Conservation (phyloP, 2,113 vertebrate species). For the Morone chrysops region DNA sequence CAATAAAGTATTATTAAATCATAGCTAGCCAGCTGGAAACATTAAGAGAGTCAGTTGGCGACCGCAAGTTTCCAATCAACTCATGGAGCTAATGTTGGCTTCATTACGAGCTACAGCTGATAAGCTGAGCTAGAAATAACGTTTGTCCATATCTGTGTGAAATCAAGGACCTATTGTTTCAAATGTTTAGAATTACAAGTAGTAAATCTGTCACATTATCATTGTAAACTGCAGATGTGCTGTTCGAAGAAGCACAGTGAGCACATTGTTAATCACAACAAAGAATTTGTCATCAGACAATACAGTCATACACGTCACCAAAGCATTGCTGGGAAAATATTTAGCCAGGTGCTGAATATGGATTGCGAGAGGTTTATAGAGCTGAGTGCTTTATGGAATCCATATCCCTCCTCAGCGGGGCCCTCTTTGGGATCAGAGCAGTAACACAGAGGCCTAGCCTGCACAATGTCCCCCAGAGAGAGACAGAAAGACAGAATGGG, state of each 20-base stretch:
- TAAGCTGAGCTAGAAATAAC: background rate
- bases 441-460: slow-evolving; percentile 22
- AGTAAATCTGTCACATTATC: slow-evolving; percentile 1
- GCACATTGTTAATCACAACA: slow-evolving; percentile 8
- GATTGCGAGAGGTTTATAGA: slow-evolving; percentile 57
- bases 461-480: slow-evolving; percentile 40
- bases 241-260: background rate
- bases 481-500: slow-evolving; percentile 27
- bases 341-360: slow-evolving; percentile 72
- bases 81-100: background rate
- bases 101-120: background rate
- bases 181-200: background rate
- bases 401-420: slow-evolving; percentile 42
- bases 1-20: no score
- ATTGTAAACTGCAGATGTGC: background rate
- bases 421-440: slow-evolving; percentile 44
- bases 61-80: background rate
- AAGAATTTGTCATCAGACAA: slow-evolving; percentile 26
- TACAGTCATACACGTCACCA: slow-evolving; percentile 50
- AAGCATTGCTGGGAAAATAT: slow-evolving; percentile 70
- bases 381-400: slow-evolving; percentile 62
- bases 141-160: background rate
- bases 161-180: background rate
- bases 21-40: background rate
- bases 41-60: no score